A percentile compares a stretch with the other conserved stretches of the same genome.
phyloP scores from a whole-genome alignment of 35 echinoderm and acorn worm species.

The Lytechinus pictus region DNA sequence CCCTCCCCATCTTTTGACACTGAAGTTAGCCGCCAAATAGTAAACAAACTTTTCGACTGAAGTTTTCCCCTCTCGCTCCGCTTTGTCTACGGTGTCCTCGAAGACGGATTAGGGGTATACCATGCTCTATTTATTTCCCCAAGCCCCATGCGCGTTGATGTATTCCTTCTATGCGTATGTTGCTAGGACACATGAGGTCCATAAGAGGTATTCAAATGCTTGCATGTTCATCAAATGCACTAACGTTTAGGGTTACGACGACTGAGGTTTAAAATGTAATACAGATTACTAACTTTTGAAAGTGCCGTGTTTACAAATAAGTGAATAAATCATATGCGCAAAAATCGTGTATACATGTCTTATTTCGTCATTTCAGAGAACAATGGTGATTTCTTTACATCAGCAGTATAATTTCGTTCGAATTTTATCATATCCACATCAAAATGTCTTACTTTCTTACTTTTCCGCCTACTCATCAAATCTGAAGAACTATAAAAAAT shows the following conservation, averaged over 20 bases:
- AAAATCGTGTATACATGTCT: background rate
- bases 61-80: slow-evolving; percentile 36
- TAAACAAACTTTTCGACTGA: slow-evolving; percentile 52
- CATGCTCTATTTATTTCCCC: slow-evolving; percentile 35
- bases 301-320: background rate
- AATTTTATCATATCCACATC: background rate
- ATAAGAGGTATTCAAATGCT: background rate
- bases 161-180: background rate
- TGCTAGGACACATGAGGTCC: background rate
- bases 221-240: no score
- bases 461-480: background rate
- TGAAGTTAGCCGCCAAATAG: slow-evolving; percentile 45
- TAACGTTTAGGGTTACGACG: background rate
- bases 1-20: slow-evolving; percentile 47
- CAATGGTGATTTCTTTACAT: background rate
- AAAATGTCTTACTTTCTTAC: background rate
- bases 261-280: background rate
- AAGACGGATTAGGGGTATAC: slow-evolving; percentile 43
- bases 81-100: slow-evolving; percentile 48
- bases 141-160: slow-evolving; percentile 22
- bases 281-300: background rate
- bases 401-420: background rate
- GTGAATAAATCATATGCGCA: background rate
- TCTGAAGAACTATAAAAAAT: background rate
- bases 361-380: background rate